Evolutionary conservation across 2,888 invertebrate genomes (phyloP).

Genomic region (Sicus ferrugineus): DNA sequence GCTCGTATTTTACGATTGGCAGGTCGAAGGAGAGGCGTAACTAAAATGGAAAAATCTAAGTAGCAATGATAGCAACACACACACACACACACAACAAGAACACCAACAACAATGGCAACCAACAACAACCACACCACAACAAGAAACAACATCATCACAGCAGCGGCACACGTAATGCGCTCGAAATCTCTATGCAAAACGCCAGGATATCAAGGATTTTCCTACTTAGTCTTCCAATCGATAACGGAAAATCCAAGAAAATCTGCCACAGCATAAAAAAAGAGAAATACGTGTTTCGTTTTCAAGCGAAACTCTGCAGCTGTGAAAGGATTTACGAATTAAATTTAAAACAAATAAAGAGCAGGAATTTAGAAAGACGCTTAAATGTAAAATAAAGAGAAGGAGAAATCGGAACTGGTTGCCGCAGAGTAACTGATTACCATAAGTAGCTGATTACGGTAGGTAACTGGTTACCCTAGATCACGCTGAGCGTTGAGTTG

Average conservation of each 20-base stretch:
- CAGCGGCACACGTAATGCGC: not conserved
- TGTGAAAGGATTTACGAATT: not conserved
- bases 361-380: no score
- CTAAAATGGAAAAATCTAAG: not conserved
- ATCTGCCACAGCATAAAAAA: not conserved
- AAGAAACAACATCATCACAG: no score
- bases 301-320: not conserved
- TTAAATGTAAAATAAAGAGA: no score
- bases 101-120: no score
- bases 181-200: not conserved
- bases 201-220: not conserved
- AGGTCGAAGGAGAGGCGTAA: not conserved
- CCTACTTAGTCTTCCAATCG: not conserved
- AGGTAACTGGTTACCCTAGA: no score
- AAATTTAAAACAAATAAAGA: no score
- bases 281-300: not conserved
- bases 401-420: no score
- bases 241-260: not conserved
- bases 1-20: conserved; percentile 17
- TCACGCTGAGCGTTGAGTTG: no score
- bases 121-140: no score
- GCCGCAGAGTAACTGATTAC: no score
- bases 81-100: not conserved
- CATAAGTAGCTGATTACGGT: no score
- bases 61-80: not conserved